Conservation (phyloP, 2,888 invertebrate species). For the Lochmaea crataegi region DNA sequence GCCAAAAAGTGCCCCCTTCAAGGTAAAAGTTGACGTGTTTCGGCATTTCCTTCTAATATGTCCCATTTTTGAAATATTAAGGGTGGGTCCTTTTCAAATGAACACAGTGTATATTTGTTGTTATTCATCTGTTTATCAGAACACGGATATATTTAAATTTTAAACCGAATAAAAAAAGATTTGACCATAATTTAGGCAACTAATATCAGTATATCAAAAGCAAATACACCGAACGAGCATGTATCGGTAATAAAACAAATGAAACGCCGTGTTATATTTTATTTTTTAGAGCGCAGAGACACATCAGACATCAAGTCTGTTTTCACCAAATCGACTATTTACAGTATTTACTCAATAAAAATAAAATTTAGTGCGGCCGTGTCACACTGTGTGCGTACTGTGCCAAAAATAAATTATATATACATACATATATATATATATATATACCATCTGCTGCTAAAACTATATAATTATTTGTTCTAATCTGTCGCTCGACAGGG, state of each 20-base stretch:
- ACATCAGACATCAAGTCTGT: conserved; percentile 21
- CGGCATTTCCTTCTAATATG: too few species aligned
- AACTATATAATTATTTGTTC: conserved; percentile 31
- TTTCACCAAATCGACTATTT: conserved; percentile 28
- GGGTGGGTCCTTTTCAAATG: too few species aligned
- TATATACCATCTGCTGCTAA: conserved; percentile 23
- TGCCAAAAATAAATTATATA: conserved; percentile 32
- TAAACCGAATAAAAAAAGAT: conserved; percentile 1
- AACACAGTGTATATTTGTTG: too few species aligned
- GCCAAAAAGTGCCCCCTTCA: too few species aligned
- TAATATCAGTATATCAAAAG: conserved; percentile 13
- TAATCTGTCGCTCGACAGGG: conserved; percentile 17
- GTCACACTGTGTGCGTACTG: conserved; percentile 5
- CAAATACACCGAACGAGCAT: conserved; percentile 13
- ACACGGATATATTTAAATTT: not conserved
- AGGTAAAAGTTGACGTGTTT: too few species aligned
- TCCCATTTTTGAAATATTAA: too few species aligned
- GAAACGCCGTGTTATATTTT: conserved; percentile 15
- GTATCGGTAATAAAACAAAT: conserved; percentile 21
- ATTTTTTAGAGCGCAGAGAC: conserved; percentile 10
- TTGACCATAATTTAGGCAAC: conserved; percentile 2
- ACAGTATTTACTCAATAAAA: conserved; percentile 31
- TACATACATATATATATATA: conserved; percentile 28
- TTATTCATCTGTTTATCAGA: not conserved
- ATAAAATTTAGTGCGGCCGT: conserved; percentile 28